These are phyloP conservation scores for Patella ulyssiponensis DNA, from an alignment of 2,888 invertebrate genomes.

Conservation along the genomic window DNA sequence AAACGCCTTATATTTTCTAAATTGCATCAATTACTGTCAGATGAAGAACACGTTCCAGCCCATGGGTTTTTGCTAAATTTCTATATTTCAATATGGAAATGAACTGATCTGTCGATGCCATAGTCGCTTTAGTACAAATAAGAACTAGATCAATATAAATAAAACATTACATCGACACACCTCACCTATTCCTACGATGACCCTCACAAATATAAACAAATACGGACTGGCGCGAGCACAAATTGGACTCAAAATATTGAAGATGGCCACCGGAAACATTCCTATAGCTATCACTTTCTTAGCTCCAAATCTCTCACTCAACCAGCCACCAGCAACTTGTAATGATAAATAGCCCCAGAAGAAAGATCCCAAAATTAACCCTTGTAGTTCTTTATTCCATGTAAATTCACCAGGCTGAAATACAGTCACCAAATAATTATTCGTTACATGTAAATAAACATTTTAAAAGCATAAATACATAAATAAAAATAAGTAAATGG, in stretches of 20 bases:
- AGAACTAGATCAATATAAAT: background rate
- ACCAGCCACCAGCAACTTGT: conserved; percentile 65
- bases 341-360: conserved; percentile 74
- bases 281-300: conserved; percentile 61
- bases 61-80: too few relatives aligned
- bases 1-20: too few relatives aligned
- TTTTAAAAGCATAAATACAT: background rate
- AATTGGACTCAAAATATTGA: conserved; percentile 50
- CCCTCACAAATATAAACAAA: conserved; percentile 49
- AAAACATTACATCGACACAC: conserved; percentile 43
- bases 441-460: background rate
- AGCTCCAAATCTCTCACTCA: conserved; percentile 48
- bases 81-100: too few relatives aligned
- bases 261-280: conserved; percentile 48
- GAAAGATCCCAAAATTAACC: conserved; percentile 75
- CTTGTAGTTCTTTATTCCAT: conserved; percentile 76
- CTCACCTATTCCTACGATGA: conserved; percentile 50
- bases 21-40: too few relatives aligned
- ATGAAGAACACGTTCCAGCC: too few relatives aligned
- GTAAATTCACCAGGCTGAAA: conserved; percentile 71
- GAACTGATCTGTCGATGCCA: too few relatives aligned
- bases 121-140: too few relatives aligned
- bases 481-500: background rate
- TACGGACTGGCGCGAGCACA: conserved; percentile 45
- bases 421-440: background rate